These are phyloP conservation scores for Pongo abelii DNA, from an alignment of 2,113 vertebrate genomes.

Conservation along the genomic window DNA sequence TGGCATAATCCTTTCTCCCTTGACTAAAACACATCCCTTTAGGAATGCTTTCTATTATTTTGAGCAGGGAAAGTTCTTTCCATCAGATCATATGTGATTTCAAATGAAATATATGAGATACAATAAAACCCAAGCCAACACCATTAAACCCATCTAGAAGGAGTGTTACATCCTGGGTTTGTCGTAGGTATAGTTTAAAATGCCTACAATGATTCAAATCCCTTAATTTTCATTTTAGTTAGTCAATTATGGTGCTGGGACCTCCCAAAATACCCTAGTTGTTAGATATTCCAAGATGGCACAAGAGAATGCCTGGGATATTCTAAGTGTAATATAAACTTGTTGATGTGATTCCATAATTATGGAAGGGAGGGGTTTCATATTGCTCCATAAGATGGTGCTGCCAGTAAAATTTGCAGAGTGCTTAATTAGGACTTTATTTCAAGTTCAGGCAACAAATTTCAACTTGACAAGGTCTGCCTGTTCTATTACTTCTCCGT, in stretches of 20 bases:
- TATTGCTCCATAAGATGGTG: neutral
- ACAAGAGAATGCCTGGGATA: neutral
- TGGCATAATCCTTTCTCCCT: neutral
- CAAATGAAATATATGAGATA: neutral
- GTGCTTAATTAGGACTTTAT: neutral
- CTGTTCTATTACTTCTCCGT: neutral
- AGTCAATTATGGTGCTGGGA: neutral
- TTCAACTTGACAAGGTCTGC: neutral
- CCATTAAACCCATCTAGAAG: neutral
- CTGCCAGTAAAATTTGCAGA: neutral
- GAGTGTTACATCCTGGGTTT: neutral
- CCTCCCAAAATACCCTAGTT: neutral
- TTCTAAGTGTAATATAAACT: neutral
- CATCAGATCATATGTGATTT: neutral
- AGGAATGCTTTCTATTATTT: neutral
- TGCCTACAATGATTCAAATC: neutral
- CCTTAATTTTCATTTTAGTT: neutral
- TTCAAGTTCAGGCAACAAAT: slow-evolving; percentile 30
- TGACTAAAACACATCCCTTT: neutral
- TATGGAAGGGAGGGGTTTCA: slow-evolving; percentile 4
- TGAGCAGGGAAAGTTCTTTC: neutral
- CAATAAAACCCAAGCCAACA: neutral
- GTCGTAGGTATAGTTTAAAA: neutral
- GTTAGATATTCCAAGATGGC: neutral
- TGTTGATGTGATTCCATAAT: neutral